A percentile compares a stretch with the other conserved stretches of the same genome.
Evolutionary conservation across 2,113 vertebrate genomes (phyloP).

Genomic region (Eulemur macaco): DNA sequence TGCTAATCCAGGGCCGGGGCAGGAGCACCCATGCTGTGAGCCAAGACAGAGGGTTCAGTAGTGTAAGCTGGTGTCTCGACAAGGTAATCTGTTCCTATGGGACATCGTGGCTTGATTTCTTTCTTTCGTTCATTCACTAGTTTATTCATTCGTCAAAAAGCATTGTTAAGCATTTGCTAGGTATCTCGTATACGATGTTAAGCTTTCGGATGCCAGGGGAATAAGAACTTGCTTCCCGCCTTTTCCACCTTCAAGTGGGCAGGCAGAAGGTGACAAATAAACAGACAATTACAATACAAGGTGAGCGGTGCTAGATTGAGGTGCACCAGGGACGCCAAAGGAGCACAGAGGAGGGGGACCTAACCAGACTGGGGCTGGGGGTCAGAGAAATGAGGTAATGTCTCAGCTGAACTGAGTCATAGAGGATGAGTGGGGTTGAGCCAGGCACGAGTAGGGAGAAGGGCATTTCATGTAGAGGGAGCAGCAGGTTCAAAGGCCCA

Average conservation of each 20-base stretch:
- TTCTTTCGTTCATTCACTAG: neutral
- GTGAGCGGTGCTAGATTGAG: neutral
- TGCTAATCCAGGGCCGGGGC: neutral
- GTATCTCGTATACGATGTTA: neutral
- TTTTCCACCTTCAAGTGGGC: neutral
- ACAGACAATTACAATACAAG: neutral
- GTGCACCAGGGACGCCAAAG: constrained; percentile 15
- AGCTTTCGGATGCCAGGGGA: constrained; percentile 22
- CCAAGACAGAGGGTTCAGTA: neutral
- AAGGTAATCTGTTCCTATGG: neutral
- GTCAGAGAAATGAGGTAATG: constrained; percentile 73
- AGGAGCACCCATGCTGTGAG: neutral
- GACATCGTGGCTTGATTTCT: constrained; percentile 6
- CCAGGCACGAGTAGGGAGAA: constrained; percentile 52
- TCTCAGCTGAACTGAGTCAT: constrained; percentile 74
- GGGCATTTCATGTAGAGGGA: constrained; percentile 36
- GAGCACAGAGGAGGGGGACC: neutral
- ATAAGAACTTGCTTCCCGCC: neutral
- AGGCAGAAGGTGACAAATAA: constrained; percentile 27
- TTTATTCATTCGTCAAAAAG: constrained; percentile 23
- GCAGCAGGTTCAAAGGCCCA: constrained; percentile 76
- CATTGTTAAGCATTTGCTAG: neutral
- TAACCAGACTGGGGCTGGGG: constrained; percentile 50
- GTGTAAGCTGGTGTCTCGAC: neutral
- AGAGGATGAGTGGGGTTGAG: constrained; percentile 47